Evolutionary conservation across 2,888 invertebrate species (phyloP).

Genomic region (Tyria jacobaeae): DNA sequence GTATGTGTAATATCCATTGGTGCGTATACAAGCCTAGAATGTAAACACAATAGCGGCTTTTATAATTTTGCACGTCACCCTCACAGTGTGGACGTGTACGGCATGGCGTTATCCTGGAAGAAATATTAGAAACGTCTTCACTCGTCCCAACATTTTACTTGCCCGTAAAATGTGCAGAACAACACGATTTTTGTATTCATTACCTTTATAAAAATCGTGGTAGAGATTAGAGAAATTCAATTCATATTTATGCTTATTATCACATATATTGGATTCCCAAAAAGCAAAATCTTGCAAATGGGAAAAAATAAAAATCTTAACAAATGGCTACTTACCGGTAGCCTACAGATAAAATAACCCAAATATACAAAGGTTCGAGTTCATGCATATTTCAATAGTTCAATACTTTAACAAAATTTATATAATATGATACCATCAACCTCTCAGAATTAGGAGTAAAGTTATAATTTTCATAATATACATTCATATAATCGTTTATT

Average conservation of each 20-base stretch:
- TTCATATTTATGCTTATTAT: background rate
- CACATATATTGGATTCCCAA: background rate
- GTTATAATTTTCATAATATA: background rate
- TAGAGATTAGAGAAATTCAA: background rate
- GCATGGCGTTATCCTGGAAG: background rate
- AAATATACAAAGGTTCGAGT: slow-evolving; percentile 13
- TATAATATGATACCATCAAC: background rate
- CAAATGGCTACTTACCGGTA: slow-evolving; percentile 4
- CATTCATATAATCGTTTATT: background rate
- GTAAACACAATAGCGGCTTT: background rate
- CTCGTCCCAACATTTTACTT: background rate
- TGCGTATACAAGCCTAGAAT: background rate
- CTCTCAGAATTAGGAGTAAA: background rate
- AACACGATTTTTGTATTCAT: too few species aligned
- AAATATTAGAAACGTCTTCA: background rate
- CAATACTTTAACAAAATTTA: slow-evolving; percentile 11
- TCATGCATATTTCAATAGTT: slow-evolving; percentile 18
- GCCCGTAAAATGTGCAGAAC: background rate
- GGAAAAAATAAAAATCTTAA: slow-evolving; percentile 11
- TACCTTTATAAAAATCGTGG: too few species aligned
- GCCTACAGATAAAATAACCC: slow-evolving; percentile 12
- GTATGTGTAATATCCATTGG: background rate
- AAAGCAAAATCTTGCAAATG: slow-evolving; percentile 2
- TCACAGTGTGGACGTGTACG: background rate
- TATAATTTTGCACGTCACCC: background rate